A percentile compares a stretch with the other conserved stretches of the same genome.
phyloP scores from a whole-genome alignment of 1,140 invertebrate species.

The Drosophila suzukii region DNA sequence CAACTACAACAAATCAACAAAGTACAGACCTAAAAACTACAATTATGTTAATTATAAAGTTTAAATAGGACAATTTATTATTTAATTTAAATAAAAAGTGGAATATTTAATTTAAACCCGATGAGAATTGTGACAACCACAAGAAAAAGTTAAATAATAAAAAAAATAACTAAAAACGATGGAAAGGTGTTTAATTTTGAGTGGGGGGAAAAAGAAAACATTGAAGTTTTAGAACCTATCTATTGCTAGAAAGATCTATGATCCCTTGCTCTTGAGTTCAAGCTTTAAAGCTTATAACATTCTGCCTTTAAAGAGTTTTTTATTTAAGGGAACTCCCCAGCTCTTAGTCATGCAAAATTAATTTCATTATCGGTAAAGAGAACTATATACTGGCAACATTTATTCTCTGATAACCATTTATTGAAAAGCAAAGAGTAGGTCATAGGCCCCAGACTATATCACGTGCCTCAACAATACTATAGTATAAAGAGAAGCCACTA shows the following conservation, averaged over 20 bases:
- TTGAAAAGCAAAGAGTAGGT: conserved; percentile 11
- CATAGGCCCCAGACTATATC: no score
- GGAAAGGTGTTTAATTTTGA: neutral
- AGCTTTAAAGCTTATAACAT: neutral
- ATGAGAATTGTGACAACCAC: conserved; percentile 57
- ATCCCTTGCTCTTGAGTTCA: neutral
- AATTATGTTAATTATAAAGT: conserved; percentile 81
- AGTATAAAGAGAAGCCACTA: conserved; percentile 8
- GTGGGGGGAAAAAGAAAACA: no score
- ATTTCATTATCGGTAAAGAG: conserved; percentile 2
- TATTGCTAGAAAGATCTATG: neutral
- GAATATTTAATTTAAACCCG: conserved; percentile 72
- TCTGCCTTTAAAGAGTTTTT: neutral
- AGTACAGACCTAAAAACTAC: conserved; percentile 75
- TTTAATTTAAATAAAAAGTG: conserved; percentile 81
- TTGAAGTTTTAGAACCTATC: neutral
- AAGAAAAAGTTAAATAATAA: conserved; percentile 69
- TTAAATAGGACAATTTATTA: conserved; percentile 84
- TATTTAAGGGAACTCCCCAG: conserved; percentile 3
- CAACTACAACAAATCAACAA: conserved; percentile 55
- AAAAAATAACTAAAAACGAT: conserved; percentile 34
- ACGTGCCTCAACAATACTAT: neutral
- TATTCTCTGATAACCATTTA: conserved; percentile 14
- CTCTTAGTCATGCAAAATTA: conserved; percentile 1
- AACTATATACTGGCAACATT: neutral